Conservation (phyloP, 2,113 vertebrate genomes). For the Bothrops jararaca region DNA sequence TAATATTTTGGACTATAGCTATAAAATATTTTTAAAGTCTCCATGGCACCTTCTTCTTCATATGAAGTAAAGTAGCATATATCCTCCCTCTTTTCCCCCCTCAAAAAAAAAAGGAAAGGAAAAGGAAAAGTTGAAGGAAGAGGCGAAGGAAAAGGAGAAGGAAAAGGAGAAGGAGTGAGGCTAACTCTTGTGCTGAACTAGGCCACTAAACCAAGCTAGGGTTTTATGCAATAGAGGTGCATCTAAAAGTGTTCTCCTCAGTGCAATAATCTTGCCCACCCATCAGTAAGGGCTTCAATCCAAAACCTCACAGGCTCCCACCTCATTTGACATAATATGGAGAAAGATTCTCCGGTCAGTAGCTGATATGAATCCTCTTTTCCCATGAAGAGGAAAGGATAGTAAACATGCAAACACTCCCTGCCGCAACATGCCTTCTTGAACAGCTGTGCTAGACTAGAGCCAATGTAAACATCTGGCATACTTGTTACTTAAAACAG, state of each 20-base stretch:
- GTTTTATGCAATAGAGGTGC: neutral
- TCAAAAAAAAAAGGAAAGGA: neutral
- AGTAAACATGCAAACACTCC: constrained; percentile 7
- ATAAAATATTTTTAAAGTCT: neutral
- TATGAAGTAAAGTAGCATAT: neutral
- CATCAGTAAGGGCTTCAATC: neutral
- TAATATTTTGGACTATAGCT: neutral
- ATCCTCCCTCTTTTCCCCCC: accelerated
- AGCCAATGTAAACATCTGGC: constrained; percentile 14
- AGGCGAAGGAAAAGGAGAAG: neutral
- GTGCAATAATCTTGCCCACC: neutral
- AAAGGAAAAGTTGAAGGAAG: neutral
- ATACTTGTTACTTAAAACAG: constrained; percentile 7
- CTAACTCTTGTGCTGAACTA: neutral
- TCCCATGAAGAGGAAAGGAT: neutral
- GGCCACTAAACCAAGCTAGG: neutral
- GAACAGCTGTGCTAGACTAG: constrained; percentile 16
- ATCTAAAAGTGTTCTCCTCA: neutral
- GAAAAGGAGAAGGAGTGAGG: neutral
- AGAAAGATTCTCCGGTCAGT: neutral
- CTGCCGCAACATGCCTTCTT: constrained; percentile 10
- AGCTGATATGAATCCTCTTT: neutral
- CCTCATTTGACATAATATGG: neutral
- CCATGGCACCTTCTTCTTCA: neutral
- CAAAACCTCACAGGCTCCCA: neutral